Base-by-base conservation (phyloP, 1,140 invertebrate species). In the Anastrepha ludens region DNA sequence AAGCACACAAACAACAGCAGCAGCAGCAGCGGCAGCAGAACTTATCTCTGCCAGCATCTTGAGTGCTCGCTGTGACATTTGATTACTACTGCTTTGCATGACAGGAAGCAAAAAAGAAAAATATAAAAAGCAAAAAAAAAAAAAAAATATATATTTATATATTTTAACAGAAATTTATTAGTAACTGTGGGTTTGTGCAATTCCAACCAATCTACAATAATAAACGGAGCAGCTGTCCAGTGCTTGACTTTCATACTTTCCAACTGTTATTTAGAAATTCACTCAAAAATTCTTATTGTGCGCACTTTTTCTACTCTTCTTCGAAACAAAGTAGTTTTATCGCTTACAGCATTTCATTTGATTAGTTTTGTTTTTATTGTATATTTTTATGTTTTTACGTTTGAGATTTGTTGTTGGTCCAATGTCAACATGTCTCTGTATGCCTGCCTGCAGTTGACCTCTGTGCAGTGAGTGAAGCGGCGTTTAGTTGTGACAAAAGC, bases 281-380 rank as follows among this genome's bases (percentile, higher is more conserved):
- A 74, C 67, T 74, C 13, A 74, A 74, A 74, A 74, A 74, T n/a
- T 3, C 67, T 74, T 47, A 74, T 47, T 74, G 15, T 74, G 15
- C 1, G 7, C 41, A 13, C 3, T 11, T 74, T 15, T 9, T 15
- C 15, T 29, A 62, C 60, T 62, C 60, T 58, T 58, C 55, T 7
- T 29, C 29, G 29, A 29, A 8, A 58, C 55, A 58, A 58, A 8
- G 7, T 20, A 67, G 39, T 39, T 67, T 65, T 67, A 67, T 39
- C 65, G 55, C 65, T 67, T 29, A 41, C 11, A 67, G 65, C 29
- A 11, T 41, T 41, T 41, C 11, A 67, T 67, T 67, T 67, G 65
- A 67, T 67, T 67, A 67, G 65, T 15, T 41, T 67, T 67, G 65
- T 67, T 67, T 67, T 0, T 67, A n/a, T n/a, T n/a, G n/a, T n/a